Percentiles rank a stretch among this genome's conserved stretches.
Evolutionary conservation across 2,797 vertebrate genomes (phyloP).

Genomic region (Muraenolepis orangiensis): DNA sequence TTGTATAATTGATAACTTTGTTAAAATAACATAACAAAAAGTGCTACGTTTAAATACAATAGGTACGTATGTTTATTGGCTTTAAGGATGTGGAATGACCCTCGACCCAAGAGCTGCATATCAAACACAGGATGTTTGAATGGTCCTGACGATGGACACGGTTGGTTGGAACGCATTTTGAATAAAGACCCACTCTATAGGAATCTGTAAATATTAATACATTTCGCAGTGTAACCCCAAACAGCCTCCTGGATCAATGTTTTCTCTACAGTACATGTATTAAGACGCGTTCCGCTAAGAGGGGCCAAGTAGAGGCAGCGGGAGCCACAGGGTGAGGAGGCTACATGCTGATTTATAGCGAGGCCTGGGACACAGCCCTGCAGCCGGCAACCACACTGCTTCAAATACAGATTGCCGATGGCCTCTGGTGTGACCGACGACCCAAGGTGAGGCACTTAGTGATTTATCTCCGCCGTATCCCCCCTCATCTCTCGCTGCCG

Average conservation of each 20-base stretch:
- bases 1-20: not conserved
- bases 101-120: not conserved
- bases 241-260: not conserved
- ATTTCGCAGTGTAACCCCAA: not conserved
- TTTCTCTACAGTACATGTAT: constrained; percentile 15
- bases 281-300: constrained; percentile 34
- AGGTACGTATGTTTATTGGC: not conserved
- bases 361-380: constrained; percentile 79
- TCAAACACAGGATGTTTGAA: not conserved
- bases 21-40: not conserved
- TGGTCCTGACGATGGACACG: not conserved
- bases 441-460: constrained; percentile 81
- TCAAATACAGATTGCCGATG: constrained; percentile 82
- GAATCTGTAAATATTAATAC: not conserved
- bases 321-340: constrained; percentile 50
- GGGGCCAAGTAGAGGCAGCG: constrained; percentile 31
- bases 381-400: constrained; percentile 78
- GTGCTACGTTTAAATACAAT: not conserved
- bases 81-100: not conserved
- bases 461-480: constrained; percentile 80
- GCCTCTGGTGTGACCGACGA: constrained; percentile 80
- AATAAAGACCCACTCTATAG: constrained; percentile 18
- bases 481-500: constrained; percentile 69
- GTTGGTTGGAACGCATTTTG: not conserved
- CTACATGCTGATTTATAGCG: constrained; percentile 80